Evolutionary conservation across 2,888 invertebrate genomes (phyloP).

Genomic region (Bombylius discolor): DNA sequence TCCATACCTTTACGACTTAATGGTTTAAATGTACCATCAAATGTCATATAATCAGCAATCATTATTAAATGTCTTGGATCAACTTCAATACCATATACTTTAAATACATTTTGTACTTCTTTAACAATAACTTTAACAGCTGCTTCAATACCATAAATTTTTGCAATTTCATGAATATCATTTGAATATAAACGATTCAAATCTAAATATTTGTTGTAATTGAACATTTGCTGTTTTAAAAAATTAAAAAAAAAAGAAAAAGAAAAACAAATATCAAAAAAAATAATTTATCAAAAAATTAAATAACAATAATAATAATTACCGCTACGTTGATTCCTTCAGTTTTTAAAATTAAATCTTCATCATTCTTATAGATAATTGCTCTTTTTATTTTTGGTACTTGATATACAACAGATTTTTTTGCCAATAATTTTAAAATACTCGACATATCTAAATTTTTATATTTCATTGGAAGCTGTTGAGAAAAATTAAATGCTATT

Average conservation of each 20-base stretch:
- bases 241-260: conserved; percentile 2
- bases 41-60: conserved; percentile 97
- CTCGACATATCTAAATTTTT: conserved; percentile 63
- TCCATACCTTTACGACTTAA: conserved; percentile 86
- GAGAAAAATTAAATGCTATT: conserved; percentile 1
- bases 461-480: conserved; percentile 44
- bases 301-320: conserved; percentile 18
- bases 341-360: conserved; percentile 63
- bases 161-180: conserved; percentile 82
- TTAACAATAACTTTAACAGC: conserved; percentile 80
- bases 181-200: conserved; percentile 79
- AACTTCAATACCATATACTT: conserved; percentile 91
- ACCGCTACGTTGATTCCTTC: conserved; percentile 87
- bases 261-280: neutral
- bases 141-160: conserved; percentile 93
- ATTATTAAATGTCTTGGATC: conserved; percentile 86
- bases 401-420: conserved; percentile 63
- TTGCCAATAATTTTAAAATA: conserved; percentile 55
- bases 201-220: conserved; percentile 63
- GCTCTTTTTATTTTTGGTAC: conserved; percentile 71
- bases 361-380: conserved; percentile 59
- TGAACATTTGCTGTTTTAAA: conserved; percentile 61
- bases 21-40: conserved; percentile 76
- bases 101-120: conserved; percentile 93
- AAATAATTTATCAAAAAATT: neutral